These are phyloP conservation scores for Porites australiensis DNA, from an alignment of 64 coral and sea anemone genomes.

Conservation along the genomic window DNA sequence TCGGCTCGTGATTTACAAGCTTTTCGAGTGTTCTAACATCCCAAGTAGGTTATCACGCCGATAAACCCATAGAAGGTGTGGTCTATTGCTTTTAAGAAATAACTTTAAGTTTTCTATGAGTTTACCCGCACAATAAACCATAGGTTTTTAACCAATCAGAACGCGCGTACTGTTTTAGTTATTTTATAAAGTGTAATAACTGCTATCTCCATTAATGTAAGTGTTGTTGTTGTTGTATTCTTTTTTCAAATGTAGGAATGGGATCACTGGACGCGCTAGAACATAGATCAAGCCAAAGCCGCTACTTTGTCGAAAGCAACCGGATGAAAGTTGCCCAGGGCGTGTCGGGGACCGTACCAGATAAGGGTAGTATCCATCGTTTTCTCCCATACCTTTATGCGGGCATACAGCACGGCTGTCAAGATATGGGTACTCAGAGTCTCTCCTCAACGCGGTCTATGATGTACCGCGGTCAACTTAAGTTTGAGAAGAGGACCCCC, in stretches of 20 bases:
- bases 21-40: too few relatives aligned
- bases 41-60: too few relatives aligned
- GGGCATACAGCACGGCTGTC: conserved; percentile 91
- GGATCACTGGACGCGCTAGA: conserved; percentile 87
- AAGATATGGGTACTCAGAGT: conserved; percentile 85
- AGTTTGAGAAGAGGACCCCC: conserved; percentile 80
- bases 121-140: too few relatives aligned
- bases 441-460: conserved; percentile 74
- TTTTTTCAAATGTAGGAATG: conserved; percentile 68
- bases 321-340: conserved; percentile 91
- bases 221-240: too few relatives aligned
- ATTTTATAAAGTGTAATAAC: too few relatives aligned
- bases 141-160: too few relatives aligned
- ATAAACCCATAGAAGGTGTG: too few relatives aligned
- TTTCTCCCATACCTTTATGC: conserved; percentile 80
- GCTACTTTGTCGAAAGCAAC: conserved; percentile 88
- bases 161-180: too few relatives aligned
- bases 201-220: too few relatives aligned
- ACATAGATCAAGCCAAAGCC: conserved; percentile 89
- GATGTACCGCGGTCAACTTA: conserved; percentile 93
- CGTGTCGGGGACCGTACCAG: conserved; percentile 85
- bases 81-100: too few relatives aligned
- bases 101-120: too few relatives aligned
- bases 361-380: conserved; percentile 83
- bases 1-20: too few relatives aligned